A percentile compares a stretch with the other conserved stretches of the same genome.
These are phyloP conservation scores for Eurystomus glaucurus DNA, from an alignment of 2,797 vertebrate genomes.

Conservation along the genomic window DNA sequence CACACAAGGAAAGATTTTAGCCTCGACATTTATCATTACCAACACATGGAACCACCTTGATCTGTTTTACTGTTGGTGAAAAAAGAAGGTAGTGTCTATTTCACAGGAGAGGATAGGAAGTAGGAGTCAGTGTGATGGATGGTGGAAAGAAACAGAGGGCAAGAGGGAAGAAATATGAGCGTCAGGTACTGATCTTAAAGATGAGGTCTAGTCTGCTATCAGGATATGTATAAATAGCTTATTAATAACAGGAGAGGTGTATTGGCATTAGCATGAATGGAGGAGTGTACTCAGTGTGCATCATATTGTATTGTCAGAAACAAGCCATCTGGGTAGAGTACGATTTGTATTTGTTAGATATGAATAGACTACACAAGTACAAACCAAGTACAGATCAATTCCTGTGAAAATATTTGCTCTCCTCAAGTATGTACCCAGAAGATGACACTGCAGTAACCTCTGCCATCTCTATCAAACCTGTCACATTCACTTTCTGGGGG, in stretches of 20 bases:
- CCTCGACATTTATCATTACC: constrained; percentile 46
- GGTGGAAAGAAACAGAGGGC: constrained; percentile 62
- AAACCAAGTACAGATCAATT: neutral
- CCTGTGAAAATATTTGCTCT: neutral
- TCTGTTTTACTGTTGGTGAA: constrained; percentile 60
- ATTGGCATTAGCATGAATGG: neutral
- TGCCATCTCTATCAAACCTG: neutral
- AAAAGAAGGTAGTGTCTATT: constrained; percentile 72
- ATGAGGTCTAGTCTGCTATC: constrained; percentile 56
- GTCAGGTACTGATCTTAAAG: constrained; percentile 57
- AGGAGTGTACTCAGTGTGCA: neutral
- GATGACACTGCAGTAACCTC: neutral
- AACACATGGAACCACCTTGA: constrained; percentile 67
- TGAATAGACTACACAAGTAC: neutral
- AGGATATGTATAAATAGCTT: constrained; percentile 50
- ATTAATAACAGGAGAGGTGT: constrained; percentile 35
- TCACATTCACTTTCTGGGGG: neutral
- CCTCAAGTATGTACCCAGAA: neutral
- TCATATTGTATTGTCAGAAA: neutral
- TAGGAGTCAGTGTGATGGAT: constrained; percentile 73
- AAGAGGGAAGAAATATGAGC: constrained; percentile 57
- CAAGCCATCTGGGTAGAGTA: neutral
- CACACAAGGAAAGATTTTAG: constrained; percentile 53
- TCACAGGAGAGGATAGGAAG: constrained; percentile 73
- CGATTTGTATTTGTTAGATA: neutral